Conservation (phyloP, 1,140 invertebrate genomes). For the Octopus bimaculoides region DNA sequence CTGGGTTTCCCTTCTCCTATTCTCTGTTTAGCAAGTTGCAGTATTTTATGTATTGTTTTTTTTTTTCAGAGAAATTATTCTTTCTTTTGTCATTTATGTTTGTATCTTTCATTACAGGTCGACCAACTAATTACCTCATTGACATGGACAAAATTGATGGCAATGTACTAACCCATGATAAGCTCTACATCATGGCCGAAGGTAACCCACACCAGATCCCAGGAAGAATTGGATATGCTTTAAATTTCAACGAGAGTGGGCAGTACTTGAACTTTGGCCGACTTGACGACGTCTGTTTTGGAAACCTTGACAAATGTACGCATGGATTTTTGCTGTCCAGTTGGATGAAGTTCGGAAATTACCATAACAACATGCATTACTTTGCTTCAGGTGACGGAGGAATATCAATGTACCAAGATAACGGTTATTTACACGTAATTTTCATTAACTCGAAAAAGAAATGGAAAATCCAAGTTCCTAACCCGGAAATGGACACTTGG, state of each 20-base stretch:
- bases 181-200: constrained; percentile 30
- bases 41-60: no score
- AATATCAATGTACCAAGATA: constrained; percentile 39
- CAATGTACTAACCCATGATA: constrained; percentile 28
- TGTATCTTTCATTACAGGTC: constrained; percentile 31
- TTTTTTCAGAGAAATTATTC: no score
- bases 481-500: constrained; percentile 37
- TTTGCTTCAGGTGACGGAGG: constrained; percentile 46
- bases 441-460: constrained; percentile 30
- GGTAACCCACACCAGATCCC: constrained; percentile 39
- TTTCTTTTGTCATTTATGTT: no score
- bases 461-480: constrained; percentile 30
- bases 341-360: constrained; percentile 44
- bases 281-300: constrained; percentile 41
- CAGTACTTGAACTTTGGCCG: constrained; percentile 50
- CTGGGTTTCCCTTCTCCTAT: no score
- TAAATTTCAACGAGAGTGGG: constrained; percentile 38
- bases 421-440: constrained; percentile 39
- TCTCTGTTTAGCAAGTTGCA: no score
- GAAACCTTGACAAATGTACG: constrained; percentile 42
- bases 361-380: constrained; percentile 46
- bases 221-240: constrained; percentile 45
- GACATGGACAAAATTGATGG: constrained; percentile 43
- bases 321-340: constrained; percentile 49
- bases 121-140: constrained; percentile 40